Base-by-base conservation (phyloP, 1,140 invertebrate genomes). In the Monochamus saltuarius region DNA sequence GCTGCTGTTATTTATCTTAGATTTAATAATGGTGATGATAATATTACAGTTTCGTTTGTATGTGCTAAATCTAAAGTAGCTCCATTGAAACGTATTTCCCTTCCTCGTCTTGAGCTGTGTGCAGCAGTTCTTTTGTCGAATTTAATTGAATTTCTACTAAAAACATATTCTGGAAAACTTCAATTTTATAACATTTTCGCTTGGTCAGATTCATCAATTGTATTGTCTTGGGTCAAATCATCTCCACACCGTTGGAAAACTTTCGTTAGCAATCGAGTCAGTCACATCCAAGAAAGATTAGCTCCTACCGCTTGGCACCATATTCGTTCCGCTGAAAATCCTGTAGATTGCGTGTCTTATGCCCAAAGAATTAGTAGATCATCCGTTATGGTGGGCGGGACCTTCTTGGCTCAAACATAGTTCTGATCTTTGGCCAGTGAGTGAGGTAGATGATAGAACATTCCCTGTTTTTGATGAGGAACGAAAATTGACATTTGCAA, bases 1-100 rank as follows among this genome's bases (percentile, higher is more conserved):
- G 22, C 22, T 29, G 22, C 22, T 29, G 22, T 29, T 29, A 29
- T 29, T 29, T 53, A 53, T 53, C 34, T 29, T 34, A 37, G 50
- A 35, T 35, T 53, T 10, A 11, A 7, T 17, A 6, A 53, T 37
- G 39, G 17, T 8, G 35, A 53, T n/a, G 19, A 38, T 4, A 53
- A 16, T 13, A n/a, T 53, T 36, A 35, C 7, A 16, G 9, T 13
- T 8, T 38, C 17, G 17, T 53, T 53, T 16, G 13, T 64, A 14
- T 61, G 51, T 42, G 52, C 59, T 42, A 69, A 67, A 60, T 54
- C 64, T 8, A 47, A 60, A 34, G 72, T 78, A 6, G 65, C 74
- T 38, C 75, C 77, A 6, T 42, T 69, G 3, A 72, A 73, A 62
- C 56, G 59, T 17, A 39, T 73, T 0, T 68, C 76, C 0, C 61